Percentiles rank a stretch among this genome's conserved stretches.
phyloP scores from a whole-genome alignment of 2,888 invertebrate genomes.

The Trissolcus japonicus region DNA sequence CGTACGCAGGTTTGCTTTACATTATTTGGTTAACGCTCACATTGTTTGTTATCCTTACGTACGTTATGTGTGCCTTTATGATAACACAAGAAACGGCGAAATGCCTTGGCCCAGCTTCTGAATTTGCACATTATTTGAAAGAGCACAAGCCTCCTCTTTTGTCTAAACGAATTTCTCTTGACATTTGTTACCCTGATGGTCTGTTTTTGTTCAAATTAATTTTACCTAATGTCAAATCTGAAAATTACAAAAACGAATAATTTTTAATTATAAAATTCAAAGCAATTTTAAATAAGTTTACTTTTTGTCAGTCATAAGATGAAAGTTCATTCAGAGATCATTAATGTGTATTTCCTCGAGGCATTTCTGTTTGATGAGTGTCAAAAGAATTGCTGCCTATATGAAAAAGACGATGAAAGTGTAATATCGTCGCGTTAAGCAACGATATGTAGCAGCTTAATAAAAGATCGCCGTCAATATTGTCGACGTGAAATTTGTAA shows the following conservation, averaged over 20 bases:
- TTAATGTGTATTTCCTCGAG: no score
- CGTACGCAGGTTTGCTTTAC: conserved; percentile 70
- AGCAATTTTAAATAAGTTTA: no score
- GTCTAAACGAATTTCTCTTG: conserved; percentile 39
- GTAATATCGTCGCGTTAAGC: conserved; percentile 31
- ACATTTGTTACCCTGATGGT: conserved; percentile 42
- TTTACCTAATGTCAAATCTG: background rate
- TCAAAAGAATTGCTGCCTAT: background rate
- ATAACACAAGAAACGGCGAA: conserved; percentile 52
- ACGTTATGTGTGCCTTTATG: conserved; percentile 60
- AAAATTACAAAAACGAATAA: no score
- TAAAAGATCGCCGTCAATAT: conserved; percentile 48
- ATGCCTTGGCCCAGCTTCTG: conserved; percentile 46
- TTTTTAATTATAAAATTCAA: no score
- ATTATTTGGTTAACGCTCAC: conserved; percentile 71
- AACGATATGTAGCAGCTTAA: conserved; percentile 25
- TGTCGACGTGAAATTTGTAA: conserved; percentile 31
- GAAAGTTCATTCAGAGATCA: no score
- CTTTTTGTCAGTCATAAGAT: no score
- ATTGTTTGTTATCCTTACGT: conserved; percentile 69
- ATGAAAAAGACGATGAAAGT: conserved; percentile 12
- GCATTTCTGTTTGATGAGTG: no score
- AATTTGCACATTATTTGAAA: conserved; percentile 48
- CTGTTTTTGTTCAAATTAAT: conserved; percentile 29
- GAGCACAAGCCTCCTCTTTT: conserved; percentile 47